Evolutionary conservation across 2,888 invertebrate species (phyloP).

Genomic region (Synanthedon myopaeformis): DNA sequence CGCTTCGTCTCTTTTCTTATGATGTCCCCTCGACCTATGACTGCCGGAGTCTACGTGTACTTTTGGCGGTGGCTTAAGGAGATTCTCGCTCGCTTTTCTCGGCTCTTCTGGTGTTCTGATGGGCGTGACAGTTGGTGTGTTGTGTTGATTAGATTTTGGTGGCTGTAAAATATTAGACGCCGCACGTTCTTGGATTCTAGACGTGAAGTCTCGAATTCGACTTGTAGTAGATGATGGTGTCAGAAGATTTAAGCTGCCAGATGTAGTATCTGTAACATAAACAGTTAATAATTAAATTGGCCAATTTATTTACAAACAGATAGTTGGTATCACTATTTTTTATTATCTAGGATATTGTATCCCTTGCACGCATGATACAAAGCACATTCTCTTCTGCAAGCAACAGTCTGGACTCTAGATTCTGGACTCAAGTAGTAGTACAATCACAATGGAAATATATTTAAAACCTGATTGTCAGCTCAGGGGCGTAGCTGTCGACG

Average conservation of each 20-base stretch:
- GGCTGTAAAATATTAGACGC: constrained; percentile 36
- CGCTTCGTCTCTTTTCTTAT: constrained; percentile 52
- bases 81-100: constrained; percentile 29
- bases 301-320: too few species aligned
- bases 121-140: constrained; percentile 38
- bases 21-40: constrained; percentile 46
- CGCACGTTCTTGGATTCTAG: constrained; percentile 69
- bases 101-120: constrained; percentile 36
- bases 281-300: too few species aligned
- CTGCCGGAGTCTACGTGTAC: constrained; percentile 45
- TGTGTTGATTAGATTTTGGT: constrained; percentile 11
- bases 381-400: too few species aligned
- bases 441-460: too few species aligned
- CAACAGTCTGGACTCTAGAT: too few species aligned
- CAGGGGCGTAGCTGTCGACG: too few species aligned
- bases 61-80: constrained; percentile 56
- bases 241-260: constrained; percentile 73
- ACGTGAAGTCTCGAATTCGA: constrained; percentile 69
- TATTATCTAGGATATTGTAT: too few species aligned
- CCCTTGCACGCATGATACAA: too few species aligned
- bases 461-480: too few species aligned
- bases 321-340: too few species aligned
- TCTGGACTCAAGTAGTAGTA: too few species aligned
- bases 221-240: constrained; percentile 73
- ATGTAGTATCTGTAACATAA: constrained; percentile 63